These are phyloP conservation scores for Nomia melanderi DNA, from an alignment of 1,140 invertebrate genomes.

Conservation along the genomic window DNA sequence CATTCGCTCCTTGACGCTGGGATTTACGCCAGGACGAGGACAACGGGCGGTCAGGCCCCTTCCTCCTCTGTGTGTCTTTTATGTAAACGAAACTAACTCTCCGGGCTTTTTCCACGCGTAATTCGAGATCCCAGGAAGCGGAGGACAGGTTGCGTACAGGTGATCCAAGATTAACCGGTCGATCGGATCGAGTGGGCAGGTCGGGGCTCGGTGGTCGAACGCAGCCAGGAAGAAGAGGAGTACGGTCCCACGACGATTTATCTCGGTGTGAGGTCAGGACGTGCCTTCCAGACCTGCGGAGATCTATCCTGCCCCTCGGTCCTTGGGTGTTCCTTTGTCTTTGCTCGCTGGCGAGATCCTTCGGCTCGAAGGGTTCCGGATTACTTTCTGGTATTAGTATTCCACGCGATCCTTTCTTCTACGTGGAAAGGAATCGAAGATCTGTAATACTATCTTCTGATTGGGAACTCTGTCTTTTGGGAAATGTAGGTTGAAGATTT, in stretches of 20 bases:
- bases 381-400: slow-evolving; percentile 3
- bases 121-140: slow-evolving; percentile 56
- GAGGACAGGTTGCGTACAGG: slow-evolving; percentile 50
- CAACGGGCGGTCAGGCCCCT: not conserved
- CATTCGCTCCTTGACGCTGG: not conserved
- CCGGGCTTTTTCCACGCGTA: slow-evolving; percentile 59
- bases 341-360: slow-evolving; percentile 8
- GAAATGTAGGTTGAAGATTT: too few species aligned
- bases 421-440: too few species aligned
- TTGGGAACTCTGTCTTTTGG: too few species aligned
- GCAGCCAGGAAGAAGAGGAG: slow-evolving; percentile 19
- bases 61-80: not conserved
- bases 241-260: slow-evolving; percentile 41
- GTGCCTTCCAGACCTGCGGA: not conserved
- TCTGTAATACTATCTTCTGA: too few species aligned
- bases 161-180: slow-evolving; percentile 60
- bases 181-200: slow-evolving; percentile 20
- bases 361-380: not conserved
- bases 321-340: slow-evolving; percentile 44
- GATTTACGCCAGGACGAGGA: slow-evolving; percentile 12
- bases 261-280: slow-evolving; percentile 57
- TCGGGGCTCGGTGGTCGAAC: not conserved
- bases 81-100: slow-evolving; percentile 48
- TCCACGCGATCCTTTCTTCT: too few species aligned
- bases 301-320: slow-evolving; percentile 38